Conservation (phyloP, 92 coral and sea anemone species). For the Ricordea florida region DNA sequence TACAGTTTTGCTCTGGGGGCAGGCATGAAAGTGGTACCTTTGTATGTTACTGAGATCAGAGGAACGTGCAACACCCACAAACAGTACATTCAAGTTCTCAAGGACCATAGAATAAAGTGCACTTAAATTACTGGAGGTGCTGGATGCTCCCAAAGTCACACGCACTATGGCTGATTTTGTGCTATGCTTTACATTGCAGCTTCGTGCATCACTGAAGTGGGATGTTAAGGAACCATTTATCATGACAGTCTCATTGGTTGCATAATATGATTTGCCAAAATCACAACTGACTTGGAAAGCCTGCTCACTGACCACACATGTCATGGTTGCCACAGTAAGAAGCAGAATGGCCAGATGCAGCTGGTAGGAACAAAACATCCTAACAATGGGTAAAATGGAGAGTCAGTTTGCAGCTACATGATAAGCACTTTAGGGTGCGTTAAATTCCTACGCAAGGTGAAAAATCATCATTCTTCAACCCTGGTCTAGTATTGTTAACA, state of each 20-base stretch:
- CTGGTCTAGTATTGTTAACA: too few relatives aligned
- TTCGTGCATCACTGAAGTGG: slow-evolving; percentile 60
- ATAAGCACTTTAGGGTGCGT: too few relatives aligned
- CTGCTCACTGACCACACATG: background rate
- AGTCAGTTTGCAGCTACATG: too few relatives aligned
- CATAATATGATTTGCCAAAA: slow-evolving; percentile 50
- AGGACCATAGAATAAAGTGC: slow-evolving; percentile 63
- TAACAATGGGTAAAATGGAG: too few relatives aligned
- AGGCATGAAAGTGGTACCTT: slow-evolving; percentile 74
- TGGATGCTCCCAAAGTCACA: slow-evolving; percentile 30
- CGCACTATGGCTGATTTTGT: slow-evolving; percentile 58
- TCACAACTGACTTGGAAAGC: slow-evolving; percentile 63
- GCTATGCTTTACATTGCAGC: slow-evolving; percentile 45
- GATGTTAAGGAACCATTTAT: slow-evolving; percentile 47
- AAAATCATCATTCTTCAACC: too few relatives aligned
- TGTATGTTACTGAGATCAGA: slow-evolving; percentile 26
- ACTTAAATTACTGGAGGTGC: slow-evolving; percentile 32
- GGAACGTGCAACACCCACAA: slow-evolving; percentile 64
- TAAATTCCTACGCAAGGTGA: too few relatives aligned
- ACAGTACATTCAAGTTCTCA: slow-evolving; percentile 55
- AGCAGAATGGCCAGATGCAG: background rate
- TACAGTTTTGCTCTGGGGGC: slow-evolving; percentile 37
- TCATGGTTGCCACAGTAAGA: background rate
- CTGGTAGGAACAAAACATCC: too few relatives aligned
- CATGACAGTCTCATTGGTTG: slow-evolving; percentile 16